A percentile compares a stretch with the other conserved stretches of the same genome.
Conservation (phyloP, 1,140 invertebrate genomes). For the Hypsibius dujardini region DNA sequence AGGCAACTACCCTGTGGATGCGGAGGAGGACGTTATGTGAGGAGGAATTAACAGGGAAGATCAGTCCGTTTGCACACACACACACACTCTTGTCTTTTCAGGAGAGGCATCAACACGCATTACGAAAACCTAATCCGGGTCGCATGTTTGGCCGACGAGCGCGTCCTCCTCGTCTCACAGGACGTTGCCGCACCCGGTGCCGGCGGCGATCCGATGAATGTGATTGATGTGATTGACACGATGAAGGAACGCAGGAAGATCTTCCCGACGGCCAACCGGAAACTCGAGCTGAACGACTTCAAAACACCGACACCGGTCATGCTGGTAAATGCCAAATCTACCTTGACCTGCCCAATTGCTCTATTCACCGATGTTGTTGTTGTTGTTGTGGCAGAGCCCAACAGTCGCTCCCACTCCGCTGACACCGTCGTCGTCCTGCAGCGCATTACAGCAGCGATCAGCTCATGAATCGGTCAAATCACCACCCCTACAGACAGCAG, state of each 20-base stretch:
- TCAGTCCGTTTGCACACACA: too few species aligned
- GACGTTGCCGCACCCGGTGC: neutral
- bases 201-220: conserved; percentile 7
- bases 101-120: neutral
- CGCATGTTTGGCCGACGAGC: neutral
- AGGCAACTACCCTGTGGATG: too few species aligned
- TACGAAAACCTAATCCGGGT: neutral
- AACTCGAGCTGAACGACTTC: neutral
- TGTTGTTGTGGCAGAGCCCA: neutral
- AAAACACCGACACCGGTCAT: conserved; percentile 9
- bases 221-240: conserved; percentile 1
- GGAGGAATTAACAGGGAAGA: too few species aligned
- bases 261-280: neutral
- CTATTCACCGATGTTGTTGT: neutral
- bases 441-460: neutral
- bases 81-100: neutral
- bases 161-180: neutral
- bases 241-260: neutral
- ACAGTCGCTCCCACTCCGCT: neutral
- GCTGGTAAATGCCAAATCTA: neutral
- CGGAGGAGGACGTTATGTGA: too few species aligned
- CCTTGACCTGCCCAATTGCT: neutral
- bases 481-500: neutral
- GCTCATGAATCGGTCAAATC: neutral
- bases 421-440: neutral